These are phyloP conservation scores for Rhaphigaster nebulosa DNA, from an alignment of 2,888 invertebrate species.

Conservation along the genomic window DNA sequence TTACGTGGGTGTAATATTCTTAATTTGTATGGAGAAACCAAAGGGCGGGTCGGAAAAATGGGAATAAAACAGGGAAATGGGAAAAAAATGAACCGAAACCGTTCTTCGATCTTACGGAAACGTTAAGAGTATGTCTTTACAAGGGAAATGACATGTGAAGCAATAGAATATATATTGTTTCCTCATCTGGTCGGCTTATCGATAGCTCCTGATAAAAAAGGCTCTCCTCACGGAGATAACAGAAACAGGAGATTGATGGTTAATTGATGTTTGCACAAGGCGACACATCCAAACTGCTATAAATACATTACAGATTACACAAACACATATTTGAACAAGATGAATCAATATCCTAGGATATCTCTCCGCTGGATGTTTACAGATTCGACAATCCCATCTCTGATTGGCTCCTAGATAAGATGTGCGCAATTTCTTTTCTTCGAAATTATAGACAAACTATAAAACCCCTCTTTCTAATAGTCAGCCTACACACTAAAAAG, in stretches of 20 bases:
- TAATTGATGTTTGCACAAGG: slow-evolving; percentile 47
- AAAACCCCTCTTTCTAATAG: too few species aligned
- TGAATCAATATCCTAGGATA: slow-evolving; percentile 43
- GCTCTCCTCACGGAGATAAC: neutral
- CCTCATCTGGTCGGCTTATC: neutral
- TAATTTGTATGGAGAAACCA: too few species aligned
- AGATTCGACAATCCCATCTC: slow-evolving; percentile 13
- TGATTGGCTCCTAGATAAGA: slow-evolving; percentile 1
- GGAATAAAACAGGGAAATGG: too few species aligned
- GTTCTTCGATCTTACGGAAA: neutral
- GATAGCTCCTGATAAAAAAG: slow-evolving; percentile 28
- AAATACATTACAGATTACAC: slow-evolving; percentile 43
- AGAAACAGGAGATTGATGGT: slow-evolving; percentile 32
- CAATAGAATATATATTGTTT: slow-evolving; percentile 3
- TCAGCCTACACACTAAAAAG: neutral
- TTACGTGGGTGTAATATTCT: too few species aligned
- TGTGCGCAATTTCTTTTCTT: neutral
- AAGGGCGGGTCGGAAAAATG: too few species aligned
- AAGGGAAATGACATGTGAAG: neutral
- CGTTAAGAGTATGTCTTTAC: neutral
- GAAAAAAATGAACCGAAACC: neutral
- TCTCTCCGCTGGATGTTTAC: slow-evolving; percentile 8
- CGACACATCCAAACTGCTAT: slow-evolving; percentile 47
- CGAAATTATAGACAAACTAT: neutral
- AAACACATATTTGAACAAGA: slow-evolving; percentile 46